Conservation (phyloP, 2,888 invertebrate genomes). For the Molorchus minor region DNA sequence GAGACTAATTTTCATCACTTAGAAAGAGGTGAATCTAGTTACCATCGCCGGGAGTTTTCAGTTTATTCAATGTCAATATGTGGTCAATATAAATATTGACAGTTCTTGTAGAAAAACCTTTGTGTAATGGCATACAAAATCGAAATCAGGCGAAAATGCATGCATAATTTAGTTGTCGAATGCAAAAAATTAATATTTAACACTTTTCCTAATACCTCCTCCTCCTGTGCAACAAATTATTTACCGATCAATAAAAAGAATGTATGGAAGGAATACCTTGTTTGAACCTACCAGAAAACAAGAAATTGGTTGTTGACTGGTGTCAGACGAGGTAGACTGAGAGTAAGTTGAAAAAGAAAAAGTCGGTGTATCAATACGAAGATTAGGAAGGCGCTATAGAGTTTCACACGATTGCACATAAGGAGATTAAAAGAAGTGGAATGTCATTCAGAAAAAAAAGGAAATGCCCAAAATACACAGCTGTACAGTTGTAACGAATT, state of each 20-base stretch:
- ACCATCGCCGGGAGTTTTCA: background rate
- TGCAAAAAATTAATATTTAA: background rate
- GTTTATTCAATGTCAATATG: background rate
- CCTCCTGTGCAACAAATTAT: background rate
- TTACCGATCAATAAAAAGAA: background rate
- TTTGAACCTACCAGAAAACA: background rate
- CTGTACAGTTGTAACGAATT: constrained; percentile 1
- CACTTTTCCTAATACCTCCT: background rate
- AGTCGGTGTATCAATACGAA: background rate
- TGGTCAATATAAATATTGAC: no score
- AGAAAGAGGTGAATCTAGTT: background rate
- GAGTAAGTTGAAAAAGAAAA: background rate
- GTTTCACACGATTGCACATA: background rate
- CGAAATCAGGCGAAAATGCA: background rate
- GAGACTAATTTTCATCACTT: no score
- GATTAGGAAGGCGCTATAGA: background rate
- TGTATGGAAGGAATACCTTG: background rate
- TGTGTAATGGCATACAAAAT: background rate
- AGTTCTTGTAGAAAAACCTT: background rate
- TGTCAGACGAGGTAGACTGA: background rate
- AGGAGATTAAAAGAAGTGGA: background rate
- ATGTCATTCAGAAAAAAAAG: background rate
- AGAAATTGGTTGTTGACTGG: background rate
- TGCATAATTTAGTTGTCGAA: background rate
- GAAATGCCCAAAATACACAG: background rate